Evolutionary conservation across 2,113 vertebrate species (phyloP).

Genomic region (Stegastes partitus): DNA sequence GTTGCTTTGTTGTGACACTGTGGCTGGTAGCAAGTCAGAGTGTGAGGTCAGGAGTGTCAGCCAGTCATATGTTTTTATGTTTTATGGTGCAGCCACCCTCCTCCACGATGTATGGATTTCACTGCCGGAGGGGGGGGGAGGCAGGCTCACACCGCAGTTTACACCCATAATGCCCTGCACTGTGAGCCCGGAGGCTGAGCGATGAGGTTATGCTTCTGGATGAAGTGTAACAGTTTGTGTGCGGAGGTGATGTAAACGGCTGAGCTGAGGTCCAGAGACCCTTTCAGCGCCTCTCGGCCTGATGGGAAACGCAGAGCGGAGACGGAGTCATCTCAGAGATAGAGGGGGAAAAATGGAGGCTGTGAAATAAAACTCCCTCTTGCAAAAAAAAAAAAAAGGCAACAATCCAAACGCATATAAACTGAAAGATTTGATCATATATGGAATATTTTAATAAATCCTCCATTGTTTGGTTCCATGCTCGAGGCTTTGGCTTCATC

Average conservation of each 20-base stretch:
- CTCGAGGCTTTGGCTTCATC: too few relatives aligned
- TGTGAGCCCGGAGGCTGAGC: slow-evolving; percentile 25
- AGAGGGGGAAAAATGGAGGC: neutral
- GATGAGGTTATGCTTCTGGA: slow-evolving; percentile 49
- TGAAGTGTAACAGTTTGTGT: slow-evolving; percentile 5
- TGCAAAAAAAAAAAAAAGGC: neutral
- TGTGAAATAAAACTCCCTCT: neutral
- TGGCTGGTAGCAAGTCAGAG: neutral
- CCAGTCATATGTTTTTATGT: slow-evolving; percentile 32
- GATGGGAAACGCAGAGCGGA: slow-evolving; percentile 43
- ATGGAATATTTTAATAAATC: neutral
- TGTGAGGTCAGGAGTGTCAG: slow-evolving; percentile 28
- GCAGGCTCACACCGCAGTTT: neutral
- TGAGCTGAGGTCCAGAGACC: slow-evolving; percentile 38
- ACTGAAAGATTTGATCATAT: neutral
- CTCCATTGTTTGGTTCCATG: neutral
- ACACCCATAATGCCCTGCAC: slow-evolving; percentile 18
- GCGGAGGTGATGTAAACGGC: slow-evolving; percentile 52
- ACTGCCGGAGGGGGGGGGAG: slow-evolving; percentile 9
- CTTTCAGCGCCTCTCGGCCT: slow-evolving; percentile 26
- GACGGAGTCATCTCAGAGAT: neutral
- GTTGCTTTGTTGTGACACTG: neutral
- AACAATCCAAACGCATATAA: neutral
- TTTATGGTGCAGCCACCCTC: slow-evolving; percentile 33
- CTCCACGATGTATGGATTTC: slow-evolving; percentile 41